Conservation (phyloP, 2,113 vertebrate genomes). For the Seriola rivoliana region DNA sequence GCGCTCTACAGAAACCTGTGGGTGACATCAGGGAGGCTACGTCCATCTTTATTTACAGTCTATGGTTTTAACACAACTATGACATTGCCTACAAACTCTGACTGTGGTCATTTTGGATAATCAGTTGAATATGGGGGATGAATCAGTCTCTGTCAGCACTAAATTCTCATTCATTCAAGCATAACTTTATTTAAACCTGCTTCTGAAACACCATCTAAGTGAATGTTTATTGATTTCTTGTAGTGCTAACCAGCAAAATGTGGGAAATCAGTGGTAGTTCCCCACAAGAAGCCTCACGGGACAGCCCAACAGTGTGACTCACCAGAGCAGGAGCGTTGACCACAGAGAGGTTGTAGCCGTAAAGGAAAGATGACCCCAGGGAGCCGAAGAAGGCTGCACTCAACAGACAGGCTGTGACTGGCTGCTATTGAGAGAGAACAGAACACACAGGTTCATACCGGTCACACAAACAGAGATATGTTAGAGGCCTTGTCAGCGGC, state of each 20-base stretch:
- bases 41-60: too few species aligned
- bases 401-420: slow-evolving; percentile 86
- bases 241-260: slow-evolving; percentile 6
- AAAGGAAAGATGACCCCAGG: slow-evolving; percentile 92
- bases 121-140: background rate
- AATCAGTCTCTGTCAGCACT: background rate
- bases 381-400: slow-evolving; percentile 88
- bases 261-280: slow-evolving; percentile 13
- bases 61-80: background rate
- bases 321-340: slow-evolving; percentile 91
- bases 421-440: slow-evolving; percentile 71
- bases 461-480: slow-evolving; percentile 16
- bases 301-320: slow-evolving; percentile 74
- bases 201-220: background rate
- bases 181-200: background rate
- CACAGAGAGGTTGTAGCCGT: slow-evolving; percentile 92
- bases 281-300: background rate
- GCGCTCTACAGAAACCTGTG: too few species aligned
- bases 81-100: background rate
- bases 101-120: background rate
- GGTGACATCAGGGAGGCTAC: too few species aligned
- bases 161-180: background rate
- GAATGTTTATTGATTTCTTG: slow-evolving; percentile 37
- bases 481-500: background rate
- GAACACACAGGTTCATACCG: background rate